Base-by-base conservation (phyloP, 2,797 vertebrate genomes). In the Alfaro cultratus region DNA sequence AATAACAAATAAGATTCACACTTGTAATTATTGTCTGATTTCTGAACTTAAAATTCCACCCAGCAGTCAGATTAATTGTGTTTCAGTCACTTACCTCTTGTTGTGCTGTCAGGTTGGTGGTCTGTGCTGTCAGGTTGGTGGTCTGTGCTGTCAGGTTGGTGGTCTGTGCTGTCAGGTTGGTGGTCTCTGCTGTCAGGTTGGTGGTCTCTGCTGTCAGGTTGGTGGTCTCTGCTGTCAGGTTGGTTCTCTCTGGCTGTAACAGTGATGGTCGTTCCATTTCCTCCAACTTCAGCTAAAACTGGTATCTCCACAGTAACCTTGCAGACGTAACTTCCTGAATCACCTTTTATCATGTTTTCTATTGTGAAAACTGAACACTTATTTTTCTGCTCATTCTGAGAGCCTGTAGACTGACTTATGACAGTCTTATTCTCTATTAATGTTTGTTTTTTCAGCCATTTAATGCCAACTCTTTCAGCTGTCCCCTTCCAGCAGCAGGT, bases 321-420 rank as follows among this genome's bases (percentile, higher is more conserved):
- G 80, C 95, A 96, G 82, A 78, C 79, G 85, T 96, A 96, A 85
- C 18, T 74, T 45, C 90, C 94, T 13, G 89, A 70, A 75, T 92
- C 11, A 3, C 84, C 84, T 70, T 0, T 72, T 11, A 31, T 75
- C 51, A 91, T 10, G 2, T 79, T 79, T 10, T 4, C 2, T 43
- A 94, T 16, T 23, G 0, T 85, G 51, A 91, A 43, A 29, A 3
- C 1, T 53, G 18, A 80, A 62, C 91, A 92, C 45, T 2, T 0
- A 2, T n/a, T 51, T 4, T 1, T 11, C 1, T n/a, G 1, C 0
- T 34, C 29, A 2, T 2, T 2, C 11, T 41, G 36, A 34, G 18
- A 31, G 57, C 0, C 4, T 18, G 26, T 0, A 74, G 60, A 72
- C 21, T 34, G 43, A 51, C 13, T 9, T 1, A 1, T 1, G 0